Percentiles rank a stretch among this genome's conserved stretches.
These are phyloP conservation scores for Hemitrygon akajei DNA, from an alignment of 2,797 vertebrate genomes.

Conservation along the genomic window DNA sequence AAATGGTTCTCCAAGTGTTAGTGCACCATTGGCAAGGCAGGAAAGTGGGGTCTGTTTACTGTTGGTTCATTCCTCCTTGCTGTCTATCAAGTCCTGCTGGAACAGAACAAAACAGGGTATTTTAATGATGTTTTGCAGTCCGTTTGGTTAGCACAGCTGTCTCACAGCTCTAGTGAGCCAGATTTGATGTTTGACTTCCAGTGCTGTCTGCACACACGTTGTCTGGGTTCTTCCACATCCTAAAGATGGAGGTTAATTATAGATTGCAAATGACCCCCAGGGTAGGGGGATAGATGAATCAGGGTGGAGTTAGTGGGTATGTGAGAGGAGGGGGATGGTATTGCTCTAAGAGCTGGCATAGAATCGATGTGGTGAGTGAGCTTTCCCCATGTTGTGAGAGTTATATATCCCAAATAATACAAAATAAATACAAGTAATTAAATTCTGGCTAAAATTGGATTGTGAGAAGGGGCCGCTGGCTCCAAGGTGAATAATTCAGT, in stretches of 20 bases:
- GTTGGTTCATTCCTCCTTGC: not conserved
- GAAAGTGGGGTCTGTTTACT: not conserved
- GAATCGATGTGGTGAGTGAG: too few species aligned
- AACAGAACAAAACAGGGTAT: not conserved
- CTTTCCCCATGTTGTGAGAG: too few species aligned
- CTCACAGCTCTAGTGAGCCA: too few species aligned
- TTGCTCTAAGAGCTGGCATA: too few species aligned
- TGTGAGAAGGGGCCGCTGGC: not conserved
- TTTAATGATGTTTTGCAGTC: not conserved
- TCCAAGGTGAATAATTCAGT: not conserved
- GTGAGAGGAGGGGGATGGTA: too few species aligned
- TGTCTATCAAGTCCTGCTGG: not conserved
- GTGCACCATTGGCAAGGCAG: not conserved
- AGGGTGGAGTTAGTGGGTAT: too few species aligned
- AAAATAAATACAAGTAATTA: not conserved
- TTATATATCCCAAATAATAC: not conserved
- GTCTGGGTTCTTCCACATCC: too few species aligned
- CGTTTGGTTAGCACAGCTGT: not conserved
- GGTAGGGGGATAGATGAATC: too few species aligned
- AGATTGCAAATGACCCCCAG: too few species aligned
- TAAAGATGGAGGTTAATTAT: too few species aligned
- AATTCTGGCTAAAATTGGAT: not conserved
- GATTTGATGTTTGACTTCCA: too few species aligned
- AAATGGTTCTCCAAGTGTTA: not conserved
- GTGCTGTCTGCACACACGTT: too few species aligned